phyloP scores from a whole-genome alignment of 2,888 invertebrate genomes.

The Camptogramma bilineatum region DNA sequence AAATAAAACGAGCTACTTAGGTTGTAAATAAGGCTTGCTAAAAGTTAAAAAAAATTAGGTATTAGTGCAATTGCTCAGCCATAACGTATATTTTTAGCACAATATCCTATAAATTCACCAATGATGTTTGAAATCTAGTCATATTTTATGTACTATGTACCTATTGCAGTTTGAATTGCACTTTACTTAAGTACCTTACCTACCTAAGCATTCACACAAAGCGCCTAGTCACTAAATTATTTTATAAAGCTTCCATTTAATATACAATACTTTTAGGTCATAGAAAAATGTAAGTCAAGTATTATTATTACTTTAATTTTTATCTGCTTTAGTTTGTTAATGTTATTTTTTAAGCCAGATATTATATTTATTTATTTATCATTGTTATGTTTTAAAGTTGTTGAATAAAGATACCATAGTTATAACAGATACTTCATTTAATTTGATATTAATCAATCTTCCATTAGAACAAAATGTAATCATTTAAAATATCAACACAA shows the following conservation, averaged over 20 bases:
- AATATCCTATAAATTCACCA: background rate
- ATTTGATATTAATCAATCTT: slow-evolving; percentile 6
- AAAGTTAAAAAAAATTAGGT: background rate
- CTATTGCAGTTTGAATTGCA: background rate
- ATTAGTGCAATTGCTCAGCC: background rate
- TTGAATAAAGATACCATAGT: slow-evolving; percentile 27
- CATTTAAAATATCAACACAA: background rate
- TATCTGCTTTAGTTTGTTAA: background rate
- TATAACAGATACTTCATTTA: slow-evolving; percentile 7
- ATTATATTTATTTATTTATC: slow-evolving; percentile 21
- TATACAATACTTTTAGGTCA: background rate
- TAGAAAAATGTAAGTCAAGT: slow-evolving; percentile 6
- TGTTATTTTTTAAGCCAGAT: slow-evolving; percentile 13
- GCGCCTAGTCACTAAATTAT: slow-evolving; percentile 10
- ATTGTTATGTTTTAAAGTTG: slow-evolving; percentile 36
- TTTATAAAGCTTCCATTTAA: slow-evolving; percentile 31
- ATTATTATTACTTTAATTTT: slow-evolving; percentile 1
- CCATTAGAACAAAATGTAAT: background rate
- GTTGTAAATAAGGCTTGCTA: slow-evolving; percentile 4
- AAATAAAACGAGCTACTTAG: slow-evolving; percentile 46
- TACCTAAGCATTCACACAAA: background rate
- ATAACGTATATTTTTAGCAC: background rate
- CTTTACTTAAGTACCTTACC: slow-evolving; percentile 1
- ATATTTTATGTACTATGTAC: slow-evolving; percentile 4
- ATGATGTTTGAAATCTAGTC: slow-evolving; percentile 11